These are phyloP conservation scores for Chauna torquata DNA, from an alignment of 2,113 vertebrate species.

Conservation along the genomic window DNA sequence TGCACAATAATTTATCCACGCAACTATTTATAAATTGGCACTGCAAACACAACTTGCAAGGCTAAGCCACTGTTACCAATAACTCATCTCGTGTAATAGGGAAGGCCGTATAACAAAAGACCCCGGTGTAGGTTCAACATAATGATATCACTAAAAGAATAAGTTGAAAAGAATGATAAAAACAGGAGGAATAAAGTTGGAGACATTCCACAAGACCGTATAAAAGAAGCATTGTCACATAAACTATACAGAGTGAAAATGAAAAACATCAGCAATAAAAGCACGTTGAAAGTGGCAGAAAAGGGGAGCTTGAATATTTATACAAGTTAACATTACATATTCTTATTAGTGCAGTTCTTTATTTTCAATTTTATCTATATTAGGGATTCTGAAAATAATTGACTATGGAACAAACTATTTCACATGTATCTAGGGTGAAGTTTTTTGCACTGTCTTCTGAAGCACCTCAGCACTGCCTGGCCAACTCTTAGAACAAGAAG, in stretches of 20 bases:
- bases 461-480: not conserved
- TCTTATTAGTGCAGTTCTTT: not conserved
- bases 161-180: not conserved
- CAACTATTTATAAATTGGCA: not conserved
- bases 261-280: not conserved
- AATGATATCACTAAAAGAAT: not conserved
- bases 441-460: not conserved
- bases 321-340: fast-evolving
- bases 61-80: not conserved
- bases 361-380: not conserved
- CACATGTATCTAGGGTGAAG: not conserved
- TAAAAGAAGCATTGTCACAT: not conserved
- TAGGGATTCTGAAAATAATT: not conserved
- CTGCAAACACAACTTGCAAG: not conserved
- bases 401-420: fast-evolving
- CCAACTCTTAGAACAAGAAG: not conserved
- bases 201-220: not conserved
- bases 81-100: not conserved
- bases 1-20: not conserved
- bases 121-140: not conserved
- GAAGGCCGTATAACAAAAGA: not conserved
- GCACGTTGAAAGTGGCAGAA: not conserved
- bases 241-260: not conserved
- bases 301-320: not conserved
- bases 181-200: not conserved